Percentiles rank a stretch among this genome's conserved stretches.
Evolutionary conservation across 1,140 invertebrate species (phyloP).

Genomic region (Metopolophium dirhodum): DNA sequence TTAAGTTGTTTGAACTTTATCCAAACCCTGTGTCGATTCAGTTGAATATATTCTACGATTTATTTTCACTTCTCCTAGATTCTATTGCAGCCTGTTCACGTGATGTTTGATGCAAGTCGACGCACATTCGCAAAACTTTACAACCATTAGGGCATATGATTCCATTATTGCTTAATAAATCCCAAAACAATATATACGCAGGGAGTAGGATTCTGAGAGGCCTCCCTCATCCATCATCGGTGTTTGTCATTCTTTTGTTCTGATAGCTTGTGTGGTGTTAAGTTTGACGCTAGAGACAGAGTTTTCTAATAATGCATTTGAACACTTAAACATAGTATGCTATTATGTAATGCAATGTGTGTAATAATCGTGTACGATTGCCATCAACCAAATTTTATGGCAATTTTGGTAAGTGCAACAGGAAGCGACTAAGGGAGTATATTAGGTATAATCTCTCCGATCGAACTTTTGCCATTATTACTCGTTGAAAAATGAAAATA

Average conservation of each 20-base stretch:
- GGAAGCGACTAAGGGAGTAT: neutral
- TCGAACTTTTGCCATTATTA: neutral
- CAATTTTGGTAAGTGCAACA: neutral
- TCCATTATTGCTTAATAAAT: neutral
- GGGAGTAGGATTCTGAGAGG: neutral
- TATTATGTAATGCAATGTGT: neutral
- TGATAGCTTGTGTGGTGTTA: neutral
- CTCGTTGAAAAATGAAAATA: conserved; percentile 18
- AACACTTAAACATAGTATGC: neutral
- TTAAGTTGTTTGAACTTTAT: neutral
- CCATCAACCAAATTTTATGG: neutral
- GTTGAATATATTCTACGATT: neutral
- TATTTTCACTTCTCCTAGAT: neutral
- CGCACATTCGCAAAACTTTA: neutral
- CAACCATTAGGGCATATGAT: neutral
- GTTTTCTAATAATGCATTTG: neutral
- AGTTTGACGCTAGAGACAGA: neutral
- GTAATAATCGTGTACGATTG: neutral
- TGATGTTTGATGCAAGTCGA: neutral
- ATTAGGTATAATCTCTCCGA: neutral
- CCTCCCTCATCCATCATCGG: neutral
- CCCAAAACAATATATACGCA: neutral
- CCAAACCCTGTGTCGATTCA: neutral
- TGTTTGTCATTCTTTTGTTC: neutral
- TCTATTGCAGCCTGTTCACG: neutral